phyloP scores from a whole-genome alignment of 2,888 invertebrate genomes.

The Troglohyphantes excavatus region DNA sequence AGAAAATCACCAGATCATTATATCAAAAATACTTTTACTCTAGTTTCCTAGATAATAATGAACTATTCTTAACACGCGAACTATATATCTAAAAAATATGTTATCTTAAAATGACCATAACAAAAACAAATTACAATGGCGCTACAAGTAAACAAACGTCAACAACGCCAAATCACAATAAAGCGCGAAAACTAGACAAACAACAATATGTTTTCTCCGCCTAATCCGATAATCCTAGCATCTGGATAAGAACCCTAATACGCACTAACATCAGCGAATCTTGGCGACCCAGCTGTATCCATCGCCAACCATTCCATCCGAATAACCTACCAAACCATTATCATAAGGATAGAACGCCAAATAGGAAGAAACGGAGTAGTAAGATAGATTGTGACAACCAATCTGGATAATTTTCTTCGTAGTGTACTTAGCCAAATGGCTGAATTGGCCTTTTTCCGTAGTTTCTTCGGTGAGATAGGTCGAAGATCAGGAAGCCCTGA shows the following conservation, averaged over 20 bases:
- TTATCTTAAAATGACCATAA: too few relatives aligned
- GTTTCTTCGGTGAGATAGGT: neutral
- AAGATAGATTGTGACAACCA: conserved; percentile 11
- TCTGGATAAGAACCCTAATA: neutral
- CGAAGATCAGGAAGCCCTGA: neutral
- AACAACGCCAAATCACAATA: too few relatives aligned
- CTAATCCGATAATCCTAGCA: neutral
- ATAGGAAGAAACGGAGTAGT: neutral
- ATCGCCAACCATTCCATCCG: neutral
- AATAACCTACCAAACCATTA: neutral
- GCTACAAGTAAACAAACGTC: too few relatives aligned
- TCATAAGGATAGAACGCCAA: neutral
- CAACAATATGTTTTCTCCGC: neutral
- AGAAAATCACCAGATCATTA: too few relatives aligned
- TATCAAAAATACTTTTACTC: too few relatives aligned
- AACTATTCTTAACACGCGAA: too few relatives aligned
- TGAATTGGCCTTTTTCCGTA: neutral
- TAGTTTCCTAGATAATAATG: too few relatives aligned
- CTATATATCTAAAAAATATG: too few relatives aligned
- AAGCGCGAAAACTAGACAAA: neutral
- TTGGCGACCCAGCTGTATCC: neutral
- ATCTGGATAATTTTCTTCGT: neutral
- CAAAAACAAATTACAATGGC: too few relatives aligned
- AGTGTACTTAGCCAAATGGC: conserved; percentile 5
- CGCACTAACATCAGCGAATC: neutral